phyloP scores from a whole-genome alignment of 2,113 vertebrate genomes.

The Festucalex cinctus region DNA sequence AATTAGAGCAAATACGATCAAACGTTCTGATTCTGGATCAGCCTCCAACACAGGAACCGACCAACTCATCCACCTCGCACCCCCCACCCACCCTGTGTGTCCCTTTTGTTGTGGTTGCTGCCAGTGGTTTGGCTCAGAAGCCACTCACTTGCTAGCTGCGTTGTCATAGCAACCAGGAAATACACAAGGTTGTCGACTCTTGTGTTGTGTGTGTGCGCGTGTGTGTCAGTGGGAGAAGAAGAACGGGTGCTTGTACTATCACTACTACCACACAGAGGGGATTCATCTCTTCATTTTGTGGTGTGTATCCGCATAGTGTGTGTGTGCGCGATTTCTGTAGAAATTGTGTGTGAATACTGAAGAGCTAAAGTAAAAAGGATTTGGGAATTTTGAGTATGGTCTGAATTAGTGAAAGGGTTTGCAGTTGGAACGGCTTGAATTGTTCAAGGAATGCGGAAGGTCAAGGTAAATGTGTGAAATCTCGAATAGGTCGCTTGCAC shows the following conservation, averaged over 20 bases:
- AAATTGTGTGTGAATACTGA: neutral
- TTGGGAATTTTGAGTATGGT: neutral
- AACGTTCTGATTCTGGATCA: slow-evolving; percentile 61
- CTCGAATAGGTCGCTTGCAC: too few species aligned
- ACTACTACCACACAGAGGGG: slow-evolving; percentile 36
- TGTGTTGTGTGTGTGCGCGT: slow-evolving; percentile 46
- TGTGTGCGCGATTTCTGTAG: neutral
- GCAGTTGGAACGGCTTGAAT: neutral
- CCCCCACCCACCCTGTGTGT: neutral
- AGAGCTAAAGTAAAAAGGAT: neutral
- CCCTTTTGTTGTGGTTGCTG: slow-evolving; percentile 72
- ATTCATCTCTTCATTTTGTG: slow-evolving; percentile 29
- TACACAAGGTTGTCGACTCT: slow-evolving; percentile 61
- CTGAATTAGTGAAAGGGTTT: neutral
- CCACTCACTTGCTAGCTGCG: slow-evolving; percentile 68
- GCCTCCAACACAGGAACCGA: slow-evolving; percentile 11
- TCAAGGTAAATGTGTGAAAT: neutral
- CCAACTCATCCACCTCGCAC: slow-evolving; percentile 31
- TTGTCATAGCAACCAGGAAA: slow-evolving; percentile 79
- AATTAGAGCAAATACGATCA: neutral
- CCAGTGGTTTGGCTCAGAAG: slow-evolving; percentile 66
- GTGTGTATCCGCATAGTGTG: neutral
- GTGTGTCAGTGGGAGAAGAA: slow-evolving; percentile 34
- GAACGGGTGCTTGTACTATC: slow-evolving; percentile 42
- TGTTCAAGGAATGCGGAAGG: neutral